Evolutionary conservation across 2,888 invertebrate genomes (phyloP).

Genomic region (Callinectes sapidus): DNA sequence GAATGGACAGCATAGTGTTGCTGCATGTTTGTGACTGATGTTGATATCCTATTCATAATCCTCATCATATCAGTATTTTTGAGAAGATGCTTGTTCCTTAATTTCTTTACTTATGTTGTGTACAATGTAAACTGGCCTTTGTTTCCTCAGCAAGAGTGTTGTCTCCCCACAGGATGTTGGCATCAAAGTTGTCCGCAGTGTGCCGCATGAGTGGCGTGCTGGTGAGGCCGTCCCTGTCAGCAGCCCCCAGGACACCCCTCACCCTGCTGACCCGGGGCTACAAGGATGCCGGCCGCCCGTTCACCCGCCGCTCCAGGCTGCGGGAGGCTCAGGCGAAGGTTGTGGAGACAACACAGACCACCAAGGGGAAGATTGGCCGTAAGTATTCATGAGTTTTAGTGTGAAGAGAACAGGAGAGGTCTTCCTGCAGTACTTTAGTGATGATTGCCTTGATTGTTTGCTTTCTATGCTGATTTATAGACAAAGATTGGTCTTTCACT

Average conservation of each 20-base stretch:
- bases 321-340: constrained; percentile 48
- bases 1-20: too few relatives aligned
- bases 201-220: constrained; percentile 15
- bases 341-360: constrained; percentile 40
- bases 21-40: too few relatives aligned
- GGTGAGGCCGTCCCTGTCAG: neutral
- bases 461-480: neutral
- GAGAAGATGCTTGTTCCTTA: neutral
- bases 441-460: neutral
- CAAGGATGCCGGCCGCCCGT: constrained; percentile 53
- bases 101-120: neutral
- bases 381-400: constrained; percentile 35
- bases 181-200: neutral
- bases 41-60: too few relatives aligned
- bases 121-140: neutral
- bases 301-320: constrained; percentile 56
- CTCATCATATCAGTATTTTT: too few relatives aligned
- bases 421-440: neutral
- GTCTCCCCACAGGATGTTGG: neutral
- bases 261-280: constrained; percentile 39
- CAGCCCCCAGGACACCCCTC: constrained; percentile 26
- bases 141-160: neutral
- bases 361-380: constrained; percentile 63
- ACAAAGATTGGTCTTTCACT: neutral
- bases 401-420: neutral